A percentile compares a stretch with the other conserved stretches of the same genome.
Evolutionary conservation across 2,113 vertebrate species (phyloP).

Genomic region (Coryphaenoides rupestris): DNA sequence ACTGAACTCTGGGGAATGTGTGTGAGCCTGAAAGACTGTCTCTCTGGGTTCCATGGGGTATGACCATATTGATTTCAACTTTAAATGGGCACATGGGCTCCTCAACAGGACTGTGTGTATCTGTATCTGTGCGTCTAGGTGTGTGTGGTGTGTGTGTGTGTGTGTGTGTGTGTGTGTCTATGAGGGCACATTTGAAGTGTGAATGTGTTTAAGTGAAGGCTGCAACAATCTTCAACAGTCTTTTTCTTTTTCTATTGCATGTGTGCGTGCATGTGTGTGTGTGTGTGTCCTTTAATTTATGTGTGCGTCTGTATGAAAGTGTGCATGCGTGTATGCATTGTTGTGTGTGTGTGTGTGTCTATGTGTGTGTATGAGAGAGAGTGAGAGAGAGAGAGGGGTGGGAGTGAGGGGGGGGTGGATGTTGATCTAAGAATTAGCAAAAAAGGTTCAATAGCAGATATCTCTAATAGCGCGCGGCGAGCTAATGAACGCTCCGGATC

Average conservation of each 20-base stretch:
- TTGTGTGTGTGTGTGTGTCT: conserved; percentile 1
- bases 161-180: neutral
- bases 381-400: neutral
- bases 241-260: too few relatives aligned
- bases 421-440: neutral
- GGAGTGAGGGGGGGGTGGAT: neutral
- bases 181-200: neutral
- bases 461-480: neutral
- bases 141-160: neutral
- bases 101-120: neutral
- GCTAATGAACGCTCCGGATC: conserved; percentile 19
- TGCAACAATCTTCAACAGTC: neutral
- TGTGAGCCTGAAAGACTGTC: conserved; percentile 39
- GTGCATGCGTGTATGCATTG: too few relatives aligned
- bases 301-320: too few relatives aligned
- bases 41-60: conserved; percentile 28
- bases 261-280: neutral
- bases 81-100: too few relatives aligned
- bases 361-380: neutral
- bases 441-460: neutral
- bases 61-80: conserved; percentile 34
- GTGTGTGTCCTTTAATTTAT: conserved; percentile 1
- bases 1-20: conserved; percentile 41
- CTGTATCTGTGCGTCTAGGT: neutral
- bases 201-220: neutral